Evolutionary conservation across 1,140 invertebrate genomes (phyloP).

Genomic region (Agrypnia vestita): DNA sequence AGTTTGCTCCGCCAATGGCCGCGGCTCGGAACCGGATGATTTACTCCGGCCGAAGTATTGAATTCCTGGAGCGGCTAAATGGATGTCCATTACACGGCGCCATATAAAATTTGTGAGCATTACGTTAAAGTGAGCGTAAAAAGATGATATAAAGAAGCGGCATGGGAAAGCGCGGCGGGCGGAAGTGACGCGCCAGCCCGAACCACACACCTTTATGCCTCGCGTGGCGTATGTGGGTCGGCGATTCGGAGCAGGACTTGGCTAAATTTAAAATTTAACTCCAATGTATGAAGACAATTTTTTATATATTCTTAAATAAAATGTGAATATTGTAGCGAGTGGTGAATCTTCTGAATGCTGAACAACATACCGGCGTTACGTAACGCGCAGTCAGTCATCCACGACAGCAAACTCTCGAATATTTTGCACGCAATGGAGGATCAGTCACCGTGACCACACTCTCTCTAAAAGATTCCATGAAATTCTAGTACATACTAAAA

Average conservation of each 20-base stretch:
- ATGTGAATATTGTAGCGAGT: too few relatives aligned
- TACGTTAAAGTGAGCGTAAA: conserved; percentile 45
- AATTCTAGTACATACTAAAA: too few relatives aligned
- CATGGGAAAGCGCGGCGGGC: not conserved
- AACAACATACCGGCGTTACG: too few relatives aligned
- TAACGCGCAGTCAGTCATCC: too few relatives aligned
- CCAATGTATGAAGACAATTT: not conserved
- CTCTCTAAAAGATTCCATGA: too few relatives aligned
- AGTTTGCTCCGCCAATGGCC: conserved; percentile 38
- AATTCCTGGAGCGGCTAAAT: conserved; percentile 47
- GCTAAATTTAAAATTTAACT: not conserved
- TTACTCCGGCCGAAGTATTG: conserved; percentile 47
- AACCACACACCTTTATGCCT: not conserved
- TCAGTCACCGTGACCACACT: too few relatives aligned
- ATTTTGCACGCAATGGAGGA: too few relatives aligned
- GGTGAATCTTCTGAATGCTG: too few relatives aligned
- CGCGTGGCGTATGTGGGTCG: not conserved
- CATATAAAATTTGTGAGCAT: conserved; percentile 52
- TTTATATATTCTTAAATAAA: not conserved
- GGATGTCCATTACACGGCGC: conserved; percentile 48
- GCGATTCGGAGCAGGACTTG: not conserved
- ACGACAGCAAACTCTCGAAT: too few relatives aligned
- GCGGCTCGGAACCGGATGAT: conserved; percentile 30
- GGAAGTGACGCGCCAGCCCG: conserved; percentile 4
- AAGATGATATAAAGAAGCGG: conserved; percentile 47